Base-by-base conservation (phyloP, 2,113 vertebrate species). In the Antennarius striatus region DNA sequence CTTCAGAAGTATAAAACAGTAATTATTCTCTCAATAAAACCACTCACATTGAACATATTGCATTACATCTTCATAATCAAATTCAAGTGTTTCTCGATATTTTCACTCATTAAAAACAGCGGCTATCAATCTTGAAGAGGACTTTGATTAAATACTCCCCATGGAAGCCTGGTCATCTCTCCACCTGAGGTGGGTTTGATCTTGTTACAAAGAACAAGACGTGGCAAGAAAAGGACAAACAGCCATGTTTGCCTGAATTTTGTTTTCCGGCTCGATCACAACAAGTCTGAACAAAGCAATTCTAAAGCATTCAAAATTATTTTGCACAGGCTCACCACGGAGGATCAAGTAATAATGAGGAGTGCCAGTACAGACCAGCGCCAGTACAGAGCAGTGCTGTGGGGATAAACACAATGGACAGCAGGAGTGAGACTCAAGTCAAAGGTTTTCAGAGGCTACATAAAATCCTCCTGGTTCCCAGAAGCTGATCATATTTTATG, bases 1-100 rank as follows among this genome's bases (percentile, higher is more conserved):
- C 61, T 46, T 58, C 48, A 81, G 76, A 79, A 73, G 65, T 56
- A 83, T 85, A 72, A 85, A 85, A 77, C 22, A 66, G 45, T 59
- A 80, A 74, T 83, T 76, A 80, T 62, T 52, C 52, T 10, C 13
- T 60, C 63, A 80, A 63, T 68, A 75, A 61, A 73, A 56, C 17
- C 29, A 64, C 61, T 49, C 54, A 72, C 16, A 50, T 42, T 40
- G 30, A 68, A 46, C 29, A 5, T 8, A 54, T 54, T 60, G 52
- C 69, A 57, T 39, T 36, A 32, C 3, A 57, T 22, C 9, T 53
- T 63, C 12, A 32, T 30, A 5, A 43, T 7, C 47, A 56, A 59
- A 68, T 15, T 61, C 43, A n/a, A 47, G 8, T 36, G 67, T 22
- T 29, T 49, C 56, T 15, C 43, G 9, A 4, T 56, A 49, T 72